phyloP scores from a whole-genome alignment of 2,797 vertebrate genomes.

The Eupleurogrammus muticus region DNA sequence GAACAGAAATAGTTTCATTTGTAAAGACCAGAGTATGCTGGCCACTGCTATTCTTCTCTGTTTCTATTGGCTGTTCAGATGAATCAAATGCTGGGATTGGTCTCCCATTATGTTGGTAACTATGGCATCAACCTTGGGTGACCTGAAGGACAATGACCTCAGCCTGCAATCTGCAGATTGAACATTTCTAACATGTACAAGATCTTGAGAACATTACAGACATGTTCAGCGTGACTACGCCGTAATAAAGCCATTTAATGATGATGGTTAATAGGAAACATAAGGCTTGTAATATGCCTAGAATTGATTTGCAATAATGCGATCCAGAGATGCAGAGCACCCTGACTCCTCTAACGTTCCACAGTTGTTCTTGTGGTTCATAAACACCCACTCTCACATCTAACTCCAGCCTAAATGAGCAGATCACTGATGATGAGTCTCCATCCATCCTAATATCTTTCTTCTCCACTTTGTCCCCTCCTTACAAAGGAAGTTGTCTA shows the following conservation, averaged over 20 bases:
- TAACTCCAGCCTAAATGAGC: constrained; percentile 70
- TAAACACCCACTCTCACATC: constrained; percentile 74
- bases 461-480: constrained; percentile 73
- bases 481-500: constrained; percentile 81
- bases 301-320: constrained; percentile 79
- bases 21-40: constrained; percentile 24
- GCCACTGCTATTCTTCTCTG: constrained; percentile 2
- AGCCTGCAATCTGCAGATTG: constrained; percentile 63
- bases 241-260: constrained; percentile 66
- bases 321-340: constrained; percentile 67
- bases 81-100: constrained; percentile 16
- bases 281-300: constrained; percentile 68
- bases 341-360: constrained; percentile 41
- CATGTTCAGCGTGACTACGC: constrained; percentile 32
- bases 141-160: constrained; percentile 64
- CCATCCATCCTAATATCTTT: constrained; percentile 83
- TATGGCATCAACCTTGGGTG: constrained; percentile 52
- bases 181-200: constrained; percentile 39
- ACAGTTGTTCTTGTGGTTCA: constrained; percentile 53
- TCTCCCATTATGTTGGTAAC: constrained; percentile 32
- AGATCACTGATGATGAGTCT: constrained; percentile 72
- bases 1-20: constrained; percentile 6
- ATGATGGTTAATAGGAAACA: constrained; percentile 66
- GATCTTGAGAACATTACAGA: constrained; percentile 43
- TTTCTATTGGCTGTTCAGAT: constrained; percentile 25